Percentiles rank a stretch among this genome's conserved stretches.
Conservation (phyloP, 2,888 invertebrate species). For the Tenthredo distinguenda region DNA sequence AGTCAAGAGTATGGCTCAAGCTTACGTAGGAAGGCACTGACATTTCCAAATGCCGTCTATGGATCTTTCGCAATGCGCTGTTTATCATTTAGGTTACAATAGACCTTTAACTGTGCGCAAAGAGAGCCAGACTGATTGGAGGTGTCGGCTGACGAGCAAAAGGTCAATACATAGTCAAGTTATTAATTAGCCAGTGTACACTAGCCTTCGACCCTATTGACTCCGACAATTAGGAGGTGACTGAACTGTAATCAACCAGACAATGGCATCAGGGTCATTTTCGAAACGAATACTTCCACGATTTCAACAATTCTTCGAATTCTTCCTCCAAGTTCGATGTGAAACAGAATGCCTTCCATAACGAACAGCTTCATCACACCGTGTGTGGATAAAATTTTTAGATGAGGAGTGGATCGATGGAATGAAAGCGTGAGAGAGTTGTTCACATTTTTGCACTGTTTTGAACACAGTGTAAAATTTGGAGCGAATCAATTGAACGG, state of each 20-base stretch:
- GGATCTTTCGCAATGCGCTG: conserved; percentile 62
- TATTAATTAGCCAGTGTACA: conserved; percentile 11
- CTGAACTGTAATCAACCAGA: conserved; percentile 18
- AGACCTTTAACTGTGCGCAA: conserved; percentile 47
- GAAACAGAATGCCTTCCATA: background rate
- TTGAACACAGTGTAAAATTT: background rate
- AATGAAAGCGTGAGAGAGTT: background rate
- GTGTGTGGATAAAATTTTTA: background rate
- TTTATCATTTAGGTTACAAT: conserved; percentile 67
- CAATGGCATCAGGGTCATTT: background rate
- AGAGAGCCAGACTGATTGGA: conserved; percentile 29
- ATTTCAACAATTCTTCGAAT: background rate
- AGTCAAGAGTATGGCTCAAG: conserved; percentile 35
- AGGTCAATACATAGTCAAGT: conserved; percentile 29
- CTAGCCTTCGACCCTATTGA: conserved; percentile 3
- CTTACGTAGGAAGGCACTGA: conserved; percentile 73
- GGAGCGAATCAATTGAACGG: background rate
- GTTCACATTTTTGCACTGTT: background rate
- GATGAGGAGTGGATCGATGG: background rate
- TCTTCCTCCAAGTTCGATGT: background rate
- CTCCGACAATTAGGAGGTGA: conserved; percentile 4
- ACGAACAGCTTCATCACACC: background rate
- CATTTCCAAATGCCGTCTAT: conserved; percentile 73
- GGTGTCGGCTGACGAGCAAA: conserved; percentile 37
- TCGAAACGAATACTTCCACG: background rate